Percentiles rank a stretch among this genome's conserved stretches.
These are phyloP conservation scores for Gymnoscelis rufifasciata DNA, from an alignment of 2,888 invertebrate genomes.

Conservation along the genomic window DNA sequence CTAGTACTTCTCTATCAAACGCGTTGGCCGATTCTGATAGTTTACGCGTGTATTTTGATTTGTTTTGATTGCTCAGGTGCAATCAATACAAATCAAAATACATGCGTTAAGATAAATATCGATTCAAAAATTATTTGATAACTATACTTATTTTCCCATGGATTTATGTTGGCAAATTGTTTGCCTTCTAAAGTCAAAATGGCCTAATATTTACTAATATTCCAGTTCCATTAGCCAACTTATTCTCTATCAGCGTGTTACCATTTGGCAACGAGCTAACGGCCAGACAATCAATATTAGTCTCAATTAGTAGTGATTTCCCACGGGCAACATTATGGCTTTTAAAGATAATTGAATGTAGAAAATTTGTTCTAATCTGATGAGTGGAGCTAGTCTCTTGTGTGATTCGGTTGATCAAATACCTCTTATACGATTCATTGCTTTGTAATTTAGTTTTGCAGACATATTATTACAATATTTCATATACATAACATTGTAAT, in stretches of 20 bases:
- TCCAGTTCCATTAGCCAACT: not conserved
- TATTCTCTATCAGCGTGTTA: not conserved
- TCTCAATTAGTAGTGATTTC: constrained; percentile 13
- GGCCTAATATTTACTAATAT: not conserved
- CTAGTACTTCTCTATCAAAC: too few relatives aligned
- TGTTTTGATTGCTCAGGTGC: too few relatives aligned
- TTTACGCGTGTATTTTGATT: too few relatives aligned
- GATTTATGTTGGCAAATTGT: too few relatives aligned
- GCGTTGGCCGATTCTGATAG: too few relatives aligned
- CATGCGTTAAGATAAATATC: too few relatives aligned
- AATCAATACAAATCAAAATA: too few relatives aligned
- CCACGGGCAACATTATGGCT: constrained; percentile 9
- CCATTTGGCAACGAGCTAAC: not conserved
- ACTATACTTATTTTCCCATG: too few relatives aligned
- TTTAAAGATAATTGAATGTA: constrained; percentile 9
- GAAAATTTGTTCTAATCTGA: not conserved
- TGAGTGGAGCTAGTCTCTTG: not conserved
- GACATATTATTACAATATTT: not conserved
- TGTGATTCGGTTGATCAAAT: not conserved
- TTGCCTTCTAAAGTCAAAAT: too few relatives aligned
- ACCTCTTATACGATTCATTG: not conserved
- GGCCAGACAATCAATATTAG: constrained; percentile 9
- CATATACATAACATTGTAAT: too few relatives aligned
- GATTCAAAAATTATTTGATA: too few relatives aligned
- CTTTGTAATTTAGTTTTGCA: not conserved